Conservation (phyloP, 1,140 invertebrate genomes). For the Diplogasteroides magnus region DNA sequence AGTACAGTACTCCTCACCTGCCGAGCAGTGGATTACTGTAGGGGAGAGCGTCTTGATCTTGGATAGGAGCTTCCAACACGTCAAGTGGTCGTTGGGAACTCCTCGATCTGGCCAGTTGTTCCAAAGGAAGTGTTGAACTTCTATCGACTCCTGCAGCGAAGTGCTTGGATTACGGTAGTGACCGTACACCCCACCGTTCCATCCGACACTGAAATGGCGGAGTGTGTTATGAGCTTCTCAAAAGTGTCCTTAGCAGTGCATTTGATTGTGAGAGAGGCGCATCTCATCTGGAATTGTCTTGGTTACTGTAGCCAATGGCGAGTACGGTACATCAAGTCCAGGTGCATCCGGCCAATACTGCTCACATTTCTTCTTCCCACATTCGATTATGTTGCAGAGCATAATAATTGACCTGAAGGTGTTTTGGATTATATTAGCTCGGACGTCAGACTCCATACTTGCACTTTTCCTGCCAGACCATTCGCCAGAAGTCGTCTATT, state of each 20-base stretch:
- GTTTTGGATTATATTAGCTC: conserved; percentile 3
- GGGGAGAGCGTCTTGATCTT: conserved; percentile 43
- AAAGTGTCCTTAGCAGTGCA: conserved; percentile 30
- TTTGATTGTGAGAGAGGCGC: conserved; percentile 36
- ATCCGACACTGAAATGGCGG: conserved; percentile 29
- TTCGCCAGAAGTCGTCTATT: conserved; percentile 25
- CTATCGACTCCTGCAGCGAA: conserved; percentile 14
- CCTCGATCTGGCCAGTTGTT: conserved; percentile 44
- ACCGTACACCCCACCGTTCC: neutral
- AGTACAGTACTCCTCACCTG: conserved; percentile 7
- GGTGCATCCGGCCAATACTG: conserved; percentile 34
- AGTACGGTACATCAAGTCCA: conserved; percentile 20
- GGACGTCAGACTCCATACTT: conserved; percentile 23
- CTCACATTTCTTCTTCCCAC: conserved; percentile 40
- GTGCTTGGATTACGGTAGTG: neutral
- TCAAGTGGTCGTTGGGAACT: conserved; percentile 27
- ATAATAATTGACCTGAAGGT: neutral
- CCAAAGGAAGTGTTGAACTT: conserved; percentile 39
- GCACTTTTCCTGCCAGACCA: conserved; percentile 24
- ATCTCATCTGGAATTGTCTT: conserved; percentile 9
- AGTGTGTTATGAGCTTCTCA: conserved; percentile 17
- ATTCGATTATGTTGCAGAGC: conserved; percentile 23
- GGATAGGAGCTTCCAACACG: conserved; percentile 36
- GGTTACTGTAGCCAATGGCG: conserved; percentile 21
- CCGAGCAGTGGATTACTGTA: conserved; percentile 37